Conservation (phyloP, 2,113 vertebrate species). For the Pavo muticus region DNA sequence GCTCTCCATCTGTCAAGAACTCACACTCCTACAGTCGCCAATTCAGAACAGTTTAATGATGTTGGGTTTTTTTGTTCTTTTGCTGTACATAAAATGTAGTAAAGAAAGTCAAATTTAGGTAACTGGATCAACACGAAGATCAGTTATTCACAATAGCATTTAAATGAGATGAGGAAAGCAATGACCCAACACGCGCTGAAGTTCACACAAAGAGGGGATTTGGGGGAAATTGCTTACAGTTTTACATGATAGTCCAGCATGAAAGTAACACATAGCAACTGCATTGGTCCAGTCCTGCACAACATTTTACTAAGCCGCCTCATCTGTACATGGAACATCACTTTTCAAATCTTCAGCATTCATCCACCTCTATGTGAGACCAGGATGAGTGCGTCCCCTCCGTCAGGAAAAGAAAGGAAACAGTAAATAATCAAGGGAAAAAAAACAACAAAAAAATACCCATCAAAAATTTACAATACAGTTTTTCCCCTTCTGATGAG, state of each 20-base stretch:
- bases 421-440: constrained; percentile 30
- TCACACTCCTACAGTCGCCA: constrained; percentile 64
- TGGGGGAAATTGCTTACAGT: constrained; percentile 31
- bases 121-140: constrained; percentile 47
- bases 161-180: constrained; percentile 52
- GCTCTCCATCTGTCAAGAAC: constrained; percentile 28
- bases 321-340: constrained; percentile 40
- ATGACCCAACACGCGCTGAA: constrained; percentile 45
- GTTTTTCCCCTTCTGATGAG: constrained; percentile 76
- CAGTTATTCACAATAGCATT: constrained; percentile 57
- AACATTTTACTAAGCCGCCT: constrained; percentile 10
- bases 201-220: constrained; percentile 52
- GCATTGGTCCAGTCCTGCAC: constrained; percentile 49
- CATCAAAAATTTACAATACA: constrained; percentile 61
- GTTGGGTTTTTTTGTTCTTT: constrained; percentile 1
- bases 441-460: not conserved
- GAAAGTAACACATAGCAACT: not conserved
- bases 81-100: constrained; percentile 57
- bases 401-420: constrained; percentile 53
- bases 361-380: constrained; percentile 59
- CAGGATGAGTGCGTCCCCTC: constrained; percentile 32
- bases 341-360: constrained; percentile 52
- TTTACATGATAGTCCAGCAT: constrained; percentile 48
- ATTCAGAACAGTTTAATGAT: constrained; percentile 71
- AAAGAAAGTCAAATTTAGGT: constrained; percentile 65